phyloP scores from a whole-genome alignment of 1,140 invertebrate genomes.

The Sarcophaga bullata region DNA sequence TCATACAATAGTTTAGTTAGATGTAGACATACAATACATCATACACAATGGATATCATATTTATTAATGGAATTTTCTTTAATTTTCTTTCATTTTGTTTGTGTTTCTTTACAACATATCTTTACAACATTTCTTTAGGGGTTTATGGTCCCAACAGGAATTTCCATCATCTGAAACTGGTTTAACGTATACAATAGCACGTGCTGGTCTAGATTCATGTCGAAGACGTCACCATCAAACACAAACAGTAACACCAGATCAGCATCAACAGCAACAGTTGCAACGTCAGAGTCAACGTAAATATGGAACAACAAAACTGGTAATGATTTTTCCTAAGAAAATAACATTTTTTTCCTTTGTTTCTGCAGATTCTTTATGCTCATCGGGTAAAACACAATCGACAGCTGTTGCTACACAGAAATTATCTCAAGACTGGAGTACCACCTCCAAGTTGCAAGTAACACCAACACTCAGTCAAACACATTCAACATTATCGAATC shows the following conservation, averaged over 20 bases:
- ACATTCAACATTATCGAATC: background rate
- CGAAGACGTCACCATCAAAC: conserved; percentile 46
- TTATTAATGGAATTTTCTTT: too few relatives aligned
- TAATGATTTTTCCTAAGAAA: too few relatives aligned
- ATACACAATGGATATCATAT: too few relatives aligned
- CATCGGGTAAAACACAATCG: conserved; percentile 60
- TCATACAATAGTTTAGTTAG: too few relatives aligned
- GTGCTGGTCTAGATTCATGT: conserved; percentile 40
- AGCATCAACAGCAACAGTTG: conserved; percentile 26
- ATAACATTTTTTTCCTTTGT: conserved; percentile 33
- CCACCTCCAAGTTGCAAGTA: conserved; percentile 14
- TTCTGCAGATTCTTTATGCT: conserved; percentile 60
- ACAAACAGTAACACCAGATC: conserved; percentile 17
- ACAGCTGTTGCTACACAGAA: conserved; percentile 62
- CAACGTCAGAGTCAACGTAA: conserved; percentile 40
- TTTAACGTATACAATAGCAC: conserved; percentile 56
- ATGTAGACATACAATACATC: too few relatives aligned
- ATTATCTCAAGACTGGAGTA: conserved; percentile 53
- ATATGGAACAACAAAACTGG: background rate
- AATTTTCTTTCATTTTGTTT: too few relatives aligned
- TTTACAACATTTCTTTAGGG: too few relatives aligned
- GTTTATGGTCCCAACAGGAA: conserved; percentile 58
- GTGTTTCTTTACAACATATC: background rate
- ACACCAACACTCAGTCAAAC: background rate
- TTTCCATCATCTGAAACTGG: conserved; percentile 62